A percentile compares a stretch with the other conserved stretches of the same genome.
Evolutionary conservation across 2,888 invertebrate genomes (phyloP).

Genomic region (Agrypnus murinus): DNA sequence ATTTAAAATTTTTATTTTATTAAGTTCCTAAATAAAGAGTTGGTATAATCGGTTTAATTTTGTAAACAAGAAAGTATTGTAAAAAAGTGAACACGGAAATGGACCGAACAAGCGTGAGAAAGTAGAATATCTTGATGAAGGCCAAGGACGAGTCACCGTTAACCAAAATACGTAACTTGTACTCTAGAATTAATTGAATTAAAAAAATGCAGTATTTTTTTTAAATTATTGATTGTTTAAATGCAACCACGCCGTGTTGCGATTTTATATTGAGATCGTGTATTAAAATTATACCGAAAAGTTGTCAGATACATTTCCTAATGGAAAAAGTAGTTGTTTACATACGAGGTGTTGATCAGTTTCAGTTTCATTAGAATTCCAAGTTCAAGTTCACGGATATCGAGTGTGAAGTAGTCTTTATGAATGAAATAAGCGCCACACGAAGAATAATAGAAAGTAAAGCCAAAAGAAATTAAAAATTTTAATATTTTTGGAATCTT

Average conservation of each 20-base stretch:
- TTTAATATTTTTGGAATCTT: not conserved
- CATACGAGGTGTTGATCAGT: slow-evolving; percentile 58
- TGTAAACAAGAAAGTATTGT: slow-evolving; percentile 31
- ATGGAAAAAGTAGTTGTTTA: slow-evolving; percentile 25
- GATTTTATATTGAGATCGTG: too few relatives aligned
- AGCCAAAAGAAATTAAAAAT: slow-evolving; percentile 33
- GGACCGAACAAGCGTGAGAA: slow-evolving; percentile 41
- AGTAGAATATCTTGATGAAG: slow-evolving; percentile 57
- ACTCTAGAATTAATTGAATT: not conserved
- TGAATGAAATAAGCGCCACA: slow-evolving; percentile 67
- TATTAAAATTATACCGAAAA: too few relatives aligned
- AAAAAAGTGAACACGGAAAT: slow-evolving; percentile 45
- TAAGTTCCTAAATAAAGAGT: slow-evolving; percentile 1
- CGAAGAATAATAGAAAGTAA: slow-evolving; percentile 65
- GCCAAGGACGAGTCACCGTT: slow-evolving; percentile 64
- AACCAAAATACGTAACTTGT: slow-evolving; percentile 50
- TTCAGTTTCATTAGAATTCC: slow-evolving; percentile 70
- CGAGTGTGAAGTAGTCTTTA: slow-evolving; percentile 65
- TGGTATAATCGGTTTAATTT: not conserved
- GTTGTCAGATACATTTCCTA: not conserved
- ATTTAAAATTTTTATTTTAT: slow-evolving; percentile 14
- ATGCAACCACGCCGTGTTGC: not conserved
- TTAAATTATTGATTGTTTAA: not conserved
- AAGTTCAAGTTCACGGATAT: slow-evolving; percentile 71
- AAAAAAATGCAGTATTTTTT: not conserved